These are phyloP conservation scores for Meloidogyne exigua DNA, from an alignment of 1,140 invertebrate genomes.

Conservation along the genomic window DNA sequence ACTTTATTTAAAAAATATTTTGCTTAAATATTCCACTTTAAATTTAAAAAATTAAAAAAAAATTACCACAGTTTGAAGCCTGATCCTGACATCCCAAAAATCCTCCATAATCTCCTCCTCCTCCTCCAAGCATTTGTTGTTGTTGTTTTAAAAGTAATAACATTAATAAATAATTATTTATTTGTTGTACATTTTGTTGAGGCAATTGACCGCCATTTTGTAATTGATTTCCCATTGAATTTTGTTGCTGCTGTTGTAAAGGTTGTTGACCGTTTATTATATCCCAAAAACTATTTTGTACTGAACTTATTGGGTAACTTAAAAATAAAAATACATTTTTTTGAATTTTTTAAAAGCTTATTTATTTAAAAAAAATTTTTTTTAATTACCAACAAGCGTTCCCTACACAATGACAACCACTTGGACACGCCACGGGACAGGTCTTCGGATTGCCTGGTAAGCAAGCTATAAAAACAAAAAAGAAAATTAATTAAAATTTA, in stretches of 20 bases:
- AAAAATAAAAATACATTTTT: background rate
- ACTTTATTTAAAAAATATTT: background rate
- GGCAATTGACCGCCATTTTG: background rate
- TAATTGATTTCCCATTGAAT: background rate
- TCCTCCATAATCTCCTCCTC: background rate
- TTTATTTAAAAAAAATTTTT: background rate
- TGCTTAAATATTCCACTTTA: too few relatives aligned
- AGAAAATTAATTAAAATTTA: background rate
- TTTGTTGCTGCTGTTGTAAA: background rate
- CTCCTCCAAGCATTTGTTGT: background rate
- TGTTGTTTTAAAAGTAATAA: background rate
- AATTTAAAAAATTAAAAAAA: too few relatives aligned
- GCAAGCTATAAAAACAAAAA: background rate
- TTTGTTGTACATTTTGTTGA: background rate
- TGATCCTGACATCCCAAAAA: background rate
- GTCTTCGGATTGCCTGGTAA: background rate
- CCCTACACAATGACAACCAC: background rate
- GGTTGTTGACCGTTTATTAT: background rate
- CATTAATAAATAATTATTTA: constrained; percentile 1
- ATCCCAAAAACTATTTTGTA: background rate
- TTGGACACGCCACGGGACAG: background rate
- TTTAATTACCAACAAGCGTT: background rate
- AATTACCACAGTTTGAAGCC: background rate
- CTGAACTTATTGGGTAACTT: background rate
- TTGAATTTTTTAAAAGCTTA: background rate